These are phyloP conservation scores for Oreochromis tanganicae DNA, from an alignment of 2,113 vertebrate species.

Conservation along the genomic window DNA sequence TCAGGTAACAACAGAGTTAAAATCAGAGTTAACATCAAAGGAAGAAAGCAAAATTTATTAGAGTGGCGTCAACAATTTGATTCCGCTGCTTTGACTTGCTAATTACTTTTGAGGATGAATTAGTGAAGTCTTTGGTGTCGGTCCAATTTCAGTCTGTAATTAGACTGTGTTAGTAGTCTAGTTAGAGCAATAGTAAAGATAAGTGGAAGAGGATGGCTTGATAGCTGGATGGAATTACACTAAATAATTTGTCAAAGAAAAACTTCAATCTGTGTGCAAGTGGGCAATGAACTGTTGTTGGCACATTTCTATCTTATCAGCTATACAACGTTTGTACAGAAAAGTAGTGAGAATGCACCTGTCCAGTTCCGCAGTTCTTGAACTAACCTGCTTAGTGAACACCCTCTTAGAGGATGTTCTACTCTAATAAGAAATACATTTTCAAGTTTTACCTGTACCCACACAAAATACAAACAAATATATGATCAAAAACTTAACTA, in stretches of 20 bases:
- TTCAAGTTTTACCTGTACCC: background rate
- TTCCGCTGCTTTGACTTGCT: background rate
- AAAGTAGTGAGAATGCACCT: background rate
- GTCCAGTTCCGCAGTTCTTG: background rate
- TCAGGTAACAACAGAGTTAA: background rate
- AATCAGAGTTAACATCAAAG: background rate
- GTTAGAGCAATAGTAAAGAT: background rate
- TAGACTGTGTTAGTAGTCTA: background rate
- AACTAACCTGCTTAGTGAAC: background rate
- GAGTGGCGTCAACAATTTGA: background rate
- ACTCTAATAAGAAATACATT: background rate
- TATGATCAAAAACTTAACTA: background rate
- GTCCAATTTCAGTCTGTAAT: background rate
- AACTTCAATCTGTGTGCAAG: background rate
- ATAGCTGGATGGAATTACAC: background rate
- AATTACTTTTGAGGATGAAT: background rate
- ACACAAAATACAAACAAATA: background rate
- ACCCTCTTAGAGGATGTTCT: background rate
- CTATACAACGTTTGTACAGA: background rate
- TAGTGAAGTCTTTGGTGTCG: background rate
- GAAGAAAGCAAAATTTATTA: background rate
- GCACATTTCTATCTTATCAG: background rate
- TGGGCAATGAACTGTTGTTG: background rate
- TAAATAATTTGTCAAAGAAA: background rate
- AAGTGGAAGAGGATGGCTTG: background rate